Evolutionary conservation across 2,113 vertebrate species (phyloP).

Genomic region (Ictidomys tridecemlineatus): DNA sequence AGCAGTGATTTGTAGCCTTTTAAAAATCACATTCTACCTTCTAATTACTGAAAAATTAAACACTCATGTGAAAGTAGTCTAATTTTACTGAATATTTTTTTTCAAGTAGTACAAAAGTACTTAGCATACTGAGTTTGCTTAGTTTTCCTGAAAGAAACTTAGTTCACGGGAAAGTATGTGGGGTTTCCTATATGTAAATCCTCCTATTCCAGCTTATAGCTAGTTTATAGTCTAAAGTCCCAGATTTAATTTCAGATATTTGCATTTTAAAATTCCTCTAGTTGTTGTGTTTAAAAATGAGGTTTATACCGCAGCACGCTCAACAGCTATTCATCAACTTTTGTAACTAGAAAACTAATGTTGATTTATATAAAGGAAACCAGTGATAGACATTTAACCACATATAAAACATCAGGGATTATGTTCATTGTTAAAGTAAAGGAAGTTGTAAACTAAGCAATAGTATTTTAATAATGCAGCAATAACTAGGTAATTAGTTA

Average conservation of each 20-base stretch:
- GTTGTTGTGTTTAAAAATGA: slow-evolving; percentile 30
- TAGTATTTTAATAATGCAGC: background rate
- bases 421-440: slow-evolving; percentile 59
- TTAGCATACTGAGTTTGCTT: slow-evolving; percentile 32
- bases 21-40: slow-evolving; percentile 53
- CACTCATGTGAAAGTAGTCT: slow-evolving; percentile 26
- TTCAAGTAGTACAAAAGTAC: slow-evolving; percentile 37
- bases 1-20: slow-evolving; percentile 35
- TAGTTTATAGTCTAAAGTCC: background rate
- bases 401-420: background rate
- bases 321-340: slow-evolving; percentile 18
- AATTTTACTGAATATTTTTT: slow-evolving; percentile 50
- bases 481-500: background rate
- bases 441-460: slow-evolving; percentile 1
- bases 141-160: slow-evolving; percentile 37
- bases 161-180: background rate
- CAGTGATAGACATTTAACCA: slow-evolving; percentile 9
- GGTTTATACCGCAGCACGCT: background rate
- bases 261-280: slow-evolving; percentile 33
- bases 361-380: slow-evolving; percentile 4
- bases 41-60: slow-evolving; percentile 59
- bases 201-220: background rate
- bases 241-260: background rate
- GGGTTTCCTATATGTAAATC: slow-evolving; percentile 33
- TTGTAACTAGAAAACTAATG: slow-evolving; percentile 11